Evolutionary conservation across 1,140 invertebrate species (phyloP).

Genomic region (Polypedilum vanderplanki): DNA sequence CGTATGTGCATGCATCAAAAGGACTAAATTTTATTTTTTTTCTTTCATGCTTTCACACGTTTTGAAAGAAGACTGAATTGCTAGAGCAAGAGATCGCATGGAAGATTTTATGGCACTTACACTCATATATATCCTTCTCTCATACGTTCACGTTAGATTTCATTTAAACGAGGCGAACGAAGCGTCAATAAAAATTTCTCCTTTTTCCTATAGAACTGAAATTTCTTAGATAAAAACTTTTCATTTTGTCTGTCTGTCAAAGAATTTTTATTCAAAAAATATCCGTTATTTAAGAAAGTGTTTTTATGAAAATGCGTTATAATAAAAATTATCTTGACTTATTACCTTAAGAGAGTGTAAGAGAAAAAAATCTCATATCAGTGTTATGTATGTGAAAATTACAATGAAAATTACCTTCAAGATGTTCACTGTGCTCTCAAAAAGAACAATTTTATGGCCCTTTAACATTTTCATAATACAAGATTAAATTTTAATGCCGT

Average conservation of each 20-base stretch:
- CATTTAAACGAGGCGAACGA: background rate
- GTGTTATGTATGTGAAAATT: constrained; percentile 27
- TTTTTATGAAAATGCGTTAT: background rate
- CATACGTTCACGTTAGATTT: constrained; percentile 1
- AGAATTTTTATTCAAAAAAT: too few species aligned
- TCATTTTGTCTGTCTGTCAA: too few species aligned
- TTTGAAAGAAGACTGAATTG: too few species aligned
- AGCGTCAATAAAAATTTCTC: background rate
- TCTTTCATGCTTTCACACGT: too few species aligned
- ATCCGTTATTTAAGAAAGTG: background rate
- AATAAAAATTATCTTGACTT: background rate
- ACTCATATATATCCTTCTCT: background rate
- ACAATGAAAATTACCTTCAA: constrained; percentile 21
- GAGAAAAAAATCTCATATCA: constrained; percentile 4
- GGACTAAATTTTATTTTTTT: too few species aligned
- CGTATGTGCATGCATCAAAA: too few species aligned
- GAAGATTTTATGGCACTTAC: constrained; percentile 4
- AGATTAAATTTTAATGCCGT: constrained; percentile 28
- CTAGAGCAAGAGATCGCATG: background rate
- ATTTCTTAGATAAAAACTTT: too few species aligned
- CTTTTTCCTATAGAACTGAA: too few species aligned
- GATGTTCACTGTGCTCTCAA: background rate
- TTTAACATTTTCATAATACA: constrained; percentile 28
- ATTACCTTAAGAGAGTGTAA: background rate
- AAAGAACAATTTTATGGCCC: constrained; percentile 1